Conservation (phyloP, 1,140 invertebrate species). For the Ostrea edulis region DNA sequence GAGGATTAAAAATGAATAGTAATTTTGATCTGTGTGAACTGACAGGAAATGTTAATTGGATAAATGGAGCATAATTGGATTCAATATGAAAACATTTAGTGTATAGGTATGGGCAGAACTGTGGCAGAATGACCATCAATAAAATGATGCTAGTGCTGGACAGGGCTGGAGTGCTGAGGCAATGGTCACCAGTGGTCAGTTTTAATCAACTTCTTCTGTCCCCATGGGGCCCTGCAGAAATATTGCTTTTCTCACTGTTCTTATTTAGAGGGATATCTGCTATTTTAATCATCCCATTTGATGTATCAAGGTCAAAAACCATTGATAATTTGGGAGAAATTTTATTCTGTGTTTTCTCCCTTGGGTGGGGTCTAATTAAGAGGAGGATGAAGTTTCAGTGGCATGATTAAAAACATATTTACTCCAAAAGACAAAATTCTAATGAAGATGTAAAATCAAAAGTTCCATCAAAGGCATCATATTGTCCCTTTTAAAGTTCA, state of each 20-base stretch:
- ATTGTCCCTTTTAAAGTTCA: not conserved
- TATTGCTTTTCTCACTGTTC: conserved; percentile 38
- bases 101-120: not conserved
- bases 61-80: conserved; percentile 26
- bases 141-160: not conserved
- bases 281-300: conserved; percentile 27
- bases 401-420: not conserved
- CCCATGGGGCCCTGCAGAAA: not conserved
- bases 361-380: not conserved
- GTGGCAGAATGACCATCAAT: conserved; percentile 18
- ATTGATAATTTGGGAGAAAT: conserved; percentile 7
- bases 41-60: not conserved
- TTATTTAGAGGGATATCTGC: conserved; percentile 26
- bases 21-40: not conserved
- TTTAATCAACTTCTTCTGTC: conserved; percentile 26
- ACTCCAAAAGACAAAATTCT: not conserved
- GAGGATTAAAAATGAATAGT: no score
- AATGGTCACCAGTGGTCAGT: conserved; percentile 22
- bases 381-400: not conserved
- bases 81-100: conserved; percentile 31
- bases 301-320: conserved; percentile 26
- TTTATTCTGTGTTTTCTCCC: not conserved
- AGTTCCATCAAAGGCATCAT: not conserved
- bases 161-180: not conserved
- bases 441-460: not conserved